phyloP scores from a whole-genome alignment of 2,888 invertebrate genomes.

The Cybosia mesomella region DNA sequence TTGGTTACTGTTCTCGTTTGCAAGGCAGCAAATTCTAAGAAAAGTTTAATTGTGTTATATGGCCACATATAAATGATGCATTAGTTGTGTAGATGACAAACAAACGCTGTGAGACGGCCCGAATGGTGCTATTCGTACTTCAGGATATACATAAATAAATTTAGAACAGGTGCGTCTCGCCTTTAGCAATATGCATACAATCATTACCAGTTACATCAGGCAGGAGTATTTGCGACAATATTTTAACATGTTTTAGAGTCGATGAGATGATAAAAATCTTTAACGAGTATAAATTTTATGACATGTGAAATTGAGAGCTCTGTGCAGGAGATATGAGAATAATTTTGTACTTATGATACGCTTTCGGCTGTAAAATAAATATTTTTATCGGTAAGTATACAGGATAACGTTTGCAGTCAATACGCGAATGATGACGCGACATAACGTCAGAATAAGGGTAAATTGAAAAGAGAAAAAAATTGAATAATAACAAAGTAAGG shows the following conservation, averaged over 20 bases:
- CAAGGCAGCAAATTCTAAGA: background rate
- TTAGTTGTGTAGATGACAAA: constrained; percentile 52
- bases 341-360: constrained; percentile 68
- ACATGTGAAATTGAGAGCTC: constrained; percentile 70
- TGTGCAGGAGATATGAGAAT: constrained; percentile 64
- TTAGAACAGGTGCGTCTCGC: constrained; percentile 69
- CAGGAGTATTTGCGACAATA: constrained; percentile 58
- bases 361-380: constrained; percentile 66
- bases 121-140: constrained; percentile 55
- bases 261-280: constrained; percentile 66
- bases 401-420: constrained; percentile 59
- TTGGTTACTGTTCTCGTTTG: background rate
- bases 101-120: constrained; percentile 53
- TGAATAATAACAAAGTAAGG: constrained; percentile 43
- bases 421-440: constrained; percentile 54
- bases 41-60: background rate
- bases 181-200: constrained; percentile 64
- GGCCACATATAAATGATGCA: constrained; percentile 23
- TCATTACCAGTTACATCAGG: constrained; percentile 62
- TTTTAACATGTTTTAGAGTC: constrained; percentile 66
- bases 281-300: constrained; percentile 70
- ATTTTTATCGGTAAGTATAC: constrained; percentile 61
- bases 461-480: constrained; percentile 52
- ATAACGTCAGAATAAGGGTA: constrained; percentile 24
- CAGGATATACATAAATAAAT: constrained; percentile 69